Base-by-base conservation (phyloP, 1,140 invertebrate genomes). In the Solenopsis invicta region DNA sequence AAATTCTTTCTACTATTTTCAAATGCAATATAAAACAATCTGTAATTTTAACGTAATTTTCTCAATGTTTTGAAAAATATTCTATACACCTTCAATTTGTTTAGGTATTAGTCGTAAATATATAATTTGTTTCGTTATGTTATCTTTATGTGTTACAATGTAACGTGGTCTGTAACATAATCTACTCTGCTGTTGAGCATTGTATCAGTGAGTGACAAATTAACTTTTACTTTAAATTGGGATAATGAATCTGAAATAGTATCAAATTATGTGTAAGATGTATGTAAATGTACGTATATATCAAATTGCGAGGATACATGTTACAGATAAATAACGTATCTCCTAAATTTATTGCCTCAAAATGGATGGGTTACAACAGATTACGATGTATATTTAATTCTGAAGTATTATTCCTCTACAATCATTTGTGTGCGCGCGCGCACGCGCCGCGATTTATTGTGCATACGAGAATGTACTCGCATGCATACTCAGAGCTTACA, bases 301-400 rank as follows among this genome's bases (percentile, higher is more conserved):
- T 66, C 8, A 66, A 41, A 0, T 48, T 48, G 21, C 13, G 41
- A 16, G 48, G 12, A 69, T 48, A 21, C 8, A 18, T 18, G 37
- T 64, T 21, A 24, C 13, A 48, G 5, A n/a, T 48, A 16, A 62
- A 34, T 67, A 45, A 34, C 41, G 12, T 45, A 41, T 69, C 41
- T 62, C 5, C 12, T 69, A 69, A 41, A 48, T 48, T 16, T 18
- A 21, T 45, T 69, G n/a, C 13, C 21, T 48, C 21, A 50, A 48
- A 48, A 69, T 69, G 12, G 12, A 69, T 69, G 41, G 21, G 13
- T 48, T 69, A 69, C 66, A 48, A 69, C 66, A 48, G 12, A 69
- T 69, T 69, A 69, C 18, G 21, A 69, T 24, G 12, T 48, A 24
- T 69, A 69, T 24, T 69, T 45, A 62, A 62, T 62, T 34, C 59